Percentiles rank a stretch among this genome's conserved stretches.
Conservation (phyloP, 2,888 invertebrate species). For the Belgica antarctica region DNA sequence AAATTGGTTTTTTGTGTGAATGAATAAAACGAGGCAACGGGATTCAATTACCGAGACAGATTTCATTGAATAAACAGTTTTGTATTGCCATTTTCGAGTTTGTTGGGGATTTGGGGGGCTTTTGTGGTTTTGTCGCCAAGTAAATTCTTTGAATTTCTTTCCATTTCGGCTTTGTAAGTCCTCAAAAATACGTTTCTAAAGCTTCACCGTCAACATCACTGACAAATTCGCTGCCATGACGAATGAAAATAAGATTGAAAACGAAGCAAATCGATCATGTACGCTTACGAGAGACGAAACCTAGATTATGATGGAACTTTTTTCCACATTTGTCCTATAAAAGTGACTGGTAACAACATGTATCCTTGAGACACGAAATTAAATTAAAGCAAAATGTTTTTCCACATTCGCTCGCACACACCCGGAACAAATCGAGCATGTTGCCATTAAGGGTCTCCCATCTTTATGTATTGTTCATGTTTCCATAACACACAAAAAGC, state of each 20-base stretch:
- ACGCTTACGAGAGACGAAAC: slow-evolving; percentile 12
- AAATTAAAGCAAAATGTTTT: slow-evolving; percentile 33
- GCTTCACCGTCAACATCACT: too few species aligned
- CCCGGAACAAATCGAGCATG: slow-evolving; percentile 42
- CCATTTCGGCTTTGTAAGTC: too few species aligned
- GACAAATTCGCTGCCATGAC: neutral
- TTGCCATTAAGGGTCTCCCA: neutral
- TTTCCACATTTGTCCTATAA: neutral
- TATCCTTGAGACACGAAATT: slow-evolving; percentile 28
- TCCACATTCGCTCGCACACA: neutral
- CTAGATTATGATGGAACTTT: slow-evolving; percentile 31
- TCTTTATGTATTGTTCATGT: neutral
- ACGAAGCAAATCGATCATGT: slow-evolving; percentile 37
- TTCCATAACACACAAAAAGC: neutral
- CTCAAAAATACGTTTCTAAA: too few species aligned
- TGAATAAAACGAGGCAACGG: neutral
- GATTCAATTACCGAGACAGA: slow-evolving; percentile 37
- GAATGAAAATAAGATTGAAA: slow-evolving; percentile 17
- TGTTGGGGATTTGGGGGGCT: neutral
- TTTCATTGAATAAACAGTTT: slow-evolving; percentile 35
- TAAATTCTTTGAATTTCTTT: too few species aligned
- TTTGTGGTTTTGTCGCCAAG: neutral
- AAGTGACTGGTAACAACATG: neutral
- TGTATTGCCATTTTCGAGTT: neutral
- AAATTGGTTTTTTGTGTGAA: slow-evolving; percentile 17